phyloP scores from a whole-genome alignment of 2,888 invertebrate genomes.

The Chalcosyrphus nemorum region DNA sequence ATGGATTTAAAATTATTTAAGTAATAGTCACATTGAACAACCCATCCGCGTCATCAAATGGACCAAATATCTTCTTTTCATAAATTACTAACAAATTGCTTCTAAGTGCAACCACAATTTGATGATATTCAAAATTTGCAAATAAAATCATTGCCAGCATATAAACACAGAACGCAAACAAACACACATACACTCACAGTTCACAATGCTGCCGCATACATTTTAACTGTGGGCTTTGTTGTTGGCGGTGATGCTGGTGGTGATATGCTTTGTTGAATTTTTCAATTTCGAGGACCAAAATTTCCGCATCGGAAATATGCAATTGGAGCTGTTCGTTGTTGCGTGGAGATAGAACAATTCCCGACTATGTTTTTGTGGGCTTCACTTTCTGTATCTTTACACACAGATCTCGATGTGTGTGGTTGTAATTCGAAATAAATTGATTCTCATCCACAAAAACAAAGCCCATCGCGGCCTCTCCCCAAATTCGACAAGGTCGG shows the following conservation, averaged over 20 bases:
- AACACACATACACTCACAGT: neutral
- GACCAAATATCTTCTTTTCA: neutral
- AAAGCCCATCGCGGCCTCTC: neutral
- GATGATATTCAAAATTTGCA: constrained; percentile 15
- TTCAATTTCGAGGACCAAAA: constrained; percentile 17
- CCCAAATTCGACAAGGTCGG: neutral
- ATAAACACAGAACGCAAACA: neutral
- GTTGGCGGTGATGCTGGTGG: neutral
- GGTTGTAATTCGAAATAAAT: constrained; percentile 48
- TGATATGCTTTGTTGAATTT: constrained; percentile 36
- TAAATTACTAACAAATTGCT: neutral
- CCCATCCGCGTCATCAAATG: neutral
- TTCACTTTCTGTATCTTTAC: neutral
- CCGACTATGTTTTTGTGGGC: constrained; percentile 6
- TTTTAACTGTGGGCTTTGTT: constrained; percentile 21
- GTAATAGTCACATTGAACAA: no score
- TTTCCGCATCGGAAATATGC: constrained; percentile 53
- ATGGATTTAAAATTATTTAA: no score
- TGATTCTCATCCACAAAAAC: constrained; percentile 1
- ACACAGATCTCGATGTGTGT: neutral
- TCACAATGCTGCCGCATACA: neutral
- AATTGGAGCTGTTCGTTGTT: constrained; percentile 42
- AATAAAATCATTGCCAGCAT: constrained; percentile 11
- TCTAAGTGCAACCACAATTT: neutral
- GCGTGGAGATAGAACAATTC: constrained; percentile 23